These are phyloP conservation scores for Catocala sponsa DNA, from an alignment of 2,888 invertebrate species.

Conservation along the genomic window DNA sequence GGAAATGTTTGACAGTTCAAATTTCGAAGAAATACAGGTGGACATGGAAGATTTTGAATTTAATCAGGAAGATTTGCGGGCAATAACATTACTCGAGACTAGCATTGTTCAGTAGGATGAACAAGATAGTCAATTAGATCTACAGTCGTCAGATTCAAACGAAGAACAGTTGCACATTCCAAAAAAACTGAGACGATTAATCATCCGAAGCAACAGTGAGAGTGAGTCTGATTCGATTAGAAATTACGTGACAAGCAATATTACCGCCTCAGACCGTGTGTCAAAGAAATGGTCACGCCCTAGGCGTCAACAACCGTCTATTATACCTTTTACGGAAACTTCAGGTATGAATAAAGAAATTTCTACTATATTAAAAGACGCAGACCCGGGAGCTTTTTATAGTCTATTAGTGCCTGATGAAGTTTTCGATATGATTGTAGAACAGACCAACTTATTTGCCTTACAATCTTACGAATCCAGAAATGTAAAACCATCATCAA, in stretches of 20 bases:
- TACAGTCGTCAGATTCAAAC: neutral
- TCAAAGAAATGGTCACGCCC: too few relatives aligned
- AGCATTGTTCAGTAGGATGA: neutral
- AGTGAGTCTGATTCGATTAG: conserved; percentile 17
- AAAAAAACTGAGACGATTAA: conserved; percentile 9
- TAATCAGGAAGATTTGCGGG: conserved; percentile 11
- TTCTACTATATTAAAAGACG: conserved; percentile 14
- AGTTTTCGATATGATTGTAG: conserved; percentile 24
- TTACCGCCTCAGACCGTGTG: conserved; percentile 11
- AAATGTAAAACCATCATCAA: conserved; percentile 27
- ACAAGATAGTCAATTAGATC: conserved; percentile 6
- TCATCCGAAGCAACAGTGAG: conserved; percentile 14
- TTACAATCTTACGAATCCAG: conserved; percentile 15
- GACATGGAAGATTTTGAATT: conserved; percentile 13
- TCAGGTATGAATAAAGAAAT: conserved; percentile 13
- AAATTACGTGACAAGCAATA: conserved; percentile 16
- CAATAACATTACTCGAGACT: conserved; percentile 5
- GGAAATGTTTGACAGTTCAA: conserved; percentile 7
- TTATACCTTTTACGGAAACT: conserved; percentile 18
- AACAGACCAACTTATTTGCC: conserved; percentile 36
- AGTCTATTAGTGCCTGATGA: conserved; percentile 22
- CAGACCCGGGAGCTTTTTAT: conserved; percentile 11
- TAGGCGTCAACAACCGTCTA: conserved; percentile 7
- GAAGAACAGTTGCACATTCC: conserved; percentile 3
- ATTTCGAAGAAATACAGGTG: conserved; percentile 11